Conservation (phyloP, 2,888 invertebrate genomes). For the Theretra japonica region DNA sequence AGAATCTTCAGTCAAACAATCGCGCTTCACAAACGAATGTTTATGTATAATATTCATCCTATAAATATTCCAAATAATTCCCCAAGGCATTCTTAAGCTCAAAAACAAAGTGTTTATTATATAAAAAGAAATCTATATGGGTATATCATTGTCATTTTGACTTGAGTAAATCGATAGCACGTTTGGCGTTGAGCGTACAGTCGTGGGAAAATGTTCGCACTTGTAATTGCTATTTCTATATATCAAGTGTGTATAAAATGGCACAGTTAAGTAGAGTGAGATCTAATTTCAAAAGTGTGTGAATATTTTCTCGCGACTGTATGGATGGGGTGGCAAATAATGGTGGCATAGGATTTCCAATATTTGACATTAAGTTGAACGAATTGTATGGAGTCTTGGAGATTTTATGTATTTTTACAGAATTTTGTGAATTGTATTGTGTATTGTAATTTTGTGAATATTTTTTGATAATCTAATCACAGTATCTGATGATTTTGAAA, state of each 20-base stretch:
- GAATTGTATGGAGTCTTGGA: conserved; percentile 5
- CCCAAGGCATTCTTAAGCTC: conserved; percentile 27
- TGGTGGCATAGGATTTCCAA: background rate
- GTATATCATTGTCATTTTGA: conserved; percentile 13
- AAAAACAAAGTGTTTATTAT: conserved; percentile 10
- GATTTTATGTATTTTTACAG: background rate
- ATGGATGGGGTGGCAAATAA: conserved; percentile 1
- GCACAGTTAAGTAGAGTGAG: conserved; percentile 26
- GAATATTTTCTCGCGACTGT: conserved; percentile 20
- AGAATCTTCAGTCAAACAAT: conserved; percentile 24
- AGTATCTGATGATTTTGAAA: background rate
- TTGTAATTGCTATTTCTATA: conserved; percentile 17
- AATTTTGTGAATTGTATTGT: background rate
- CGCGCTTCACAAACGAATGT: conserved; percentile 20
- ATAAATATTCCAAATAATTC: conserved; percentile 25
- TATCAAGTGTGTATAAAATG: conserved; percentile 23
- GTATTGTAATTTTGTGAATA: background rate
- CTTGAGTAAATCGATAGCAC: background rate
- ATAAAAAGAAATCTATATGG: conserved; percentile 5
- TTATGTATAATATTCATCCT: conserved; percentile 26
- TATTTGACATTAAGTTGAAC: background rate
- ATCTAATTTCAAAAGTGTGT: conserved; percentile 3
- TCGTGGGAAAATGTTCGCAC: background rate
- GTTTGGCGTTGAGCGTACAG: conserved; percentile 15
- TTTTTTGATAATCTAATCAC: background rate